Evolutionary conservation across 2,113 vertebrate species (phyloP).

Genomic region (Gobiocypris rarus): DNA sequence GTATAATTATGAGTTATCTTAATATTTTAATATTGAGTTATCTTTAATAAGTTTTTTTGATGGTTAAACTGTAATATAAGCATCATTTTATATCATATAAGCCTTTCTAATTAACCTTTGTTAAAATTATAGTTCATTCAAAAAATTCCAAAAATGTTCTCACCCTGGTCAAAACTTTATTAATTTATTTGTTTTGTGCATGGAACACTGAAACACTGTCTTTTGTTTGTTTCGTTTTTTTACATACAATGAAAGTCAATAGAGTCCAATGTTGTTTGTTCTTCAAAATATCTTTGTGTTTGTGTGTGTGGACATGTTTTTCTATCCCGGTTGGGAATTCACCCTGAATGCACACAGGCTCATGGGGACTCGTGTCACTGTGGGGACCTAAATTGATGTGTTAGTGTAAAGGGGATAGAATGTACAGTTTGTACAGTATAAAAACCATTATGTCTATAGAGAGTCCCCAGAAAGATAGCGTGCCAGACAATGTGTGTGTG

Average conservation of each 20-base stretch:
- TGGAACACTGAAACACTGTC: background rate
- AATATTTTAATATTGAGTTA: too few relatives aligned
- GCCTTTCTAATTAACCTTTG: background rate
- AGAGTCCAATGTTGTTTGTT: background rate
- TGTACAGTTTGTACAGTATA: too few relatives aligned
- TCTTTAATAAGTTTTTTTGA: too few relatives aligned
- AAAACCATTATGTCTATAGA: too few relatives aligned
- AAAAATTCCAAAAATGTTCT: background rate
- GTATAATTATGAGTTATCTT: background rate
- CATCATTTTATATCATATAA: too few relatives aligned
- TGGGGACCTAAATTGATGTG: too few relatives aligned
- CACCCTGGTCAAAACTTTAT: background rate
- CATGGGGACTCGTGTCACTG: too few relatives aligned
- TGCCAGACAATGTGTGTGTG: background rate
- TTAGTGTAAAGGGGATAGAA: too few relatives aligned
- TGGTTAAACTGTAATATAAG: too few relatives aligned
- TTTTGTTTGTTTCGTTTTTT: background rate
- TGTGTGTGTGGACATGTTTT: background rate
- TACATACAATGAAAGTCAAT: background rate
- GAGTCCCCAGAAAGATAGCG: too few relatives aligned
- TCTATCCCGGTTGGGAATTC: too few relatives aligned
- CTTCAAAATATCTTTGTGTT: background rate
- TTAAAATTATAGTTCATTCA: background rate
- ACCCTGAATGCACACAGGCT: too few relatives aligned
- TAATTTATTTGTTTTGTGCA: background rate